These are phyloP conservation scores for Gerris lacustris DNA, from an alignment of 2,888 invertebrate species.

Conservation along the genomic window DNA sequence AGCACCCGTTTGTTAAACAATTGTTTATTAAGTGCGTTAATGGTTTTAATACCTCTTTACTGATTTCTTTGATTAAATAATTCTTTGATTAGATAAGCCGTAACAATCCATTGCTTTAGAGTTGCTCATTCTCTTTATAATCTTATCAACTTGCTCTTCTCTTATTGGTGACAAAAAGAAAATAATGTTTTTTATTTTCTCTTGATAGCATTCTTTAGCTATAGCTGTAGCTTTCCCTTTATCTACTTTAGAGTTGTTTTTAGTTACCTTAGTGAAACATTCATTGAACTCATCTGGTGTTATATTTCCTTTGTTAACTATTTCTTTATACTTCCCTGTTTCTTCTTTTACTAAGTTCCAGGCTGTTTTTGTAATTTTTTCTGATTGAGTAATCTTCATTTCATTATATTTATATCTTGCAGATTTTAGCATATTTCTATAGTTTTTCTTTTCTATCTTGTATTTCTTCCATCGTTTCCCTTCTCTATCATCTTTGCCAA, in stretches of 20 bases:
- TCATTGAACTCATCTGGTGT: neutral
- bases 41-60: neutral
- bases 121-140: neutral
- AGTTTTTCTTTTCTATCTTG: neutral
- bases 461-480: neutral
- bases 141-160: neutral
- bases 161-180: neutral
- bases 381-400: neutral
- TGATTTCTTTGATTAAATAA: neutral
- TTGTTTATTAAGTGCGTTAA: neutral
- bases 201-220: neutral
- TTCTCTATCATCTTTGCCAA: neutral
- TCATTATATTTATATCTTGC: neutral
- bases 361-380: neutral
- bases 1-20: neutral
- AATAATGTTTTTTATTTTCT: neutral
- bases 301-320: neutral
- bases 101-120: neutral
- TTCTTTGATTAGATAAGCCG: neutral
- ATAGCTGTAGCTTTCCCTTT: neutral
- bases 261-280: neutral
- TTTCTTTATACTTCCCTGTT: neutral
- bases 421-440: neutral
- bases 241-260: neutral
- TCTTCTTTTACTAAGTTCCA: neutral